Evolutionary conservation across 2,113 vertebrate genomes (phyloP).

Genomic region (Drymodes brunneopygia): DNA sequence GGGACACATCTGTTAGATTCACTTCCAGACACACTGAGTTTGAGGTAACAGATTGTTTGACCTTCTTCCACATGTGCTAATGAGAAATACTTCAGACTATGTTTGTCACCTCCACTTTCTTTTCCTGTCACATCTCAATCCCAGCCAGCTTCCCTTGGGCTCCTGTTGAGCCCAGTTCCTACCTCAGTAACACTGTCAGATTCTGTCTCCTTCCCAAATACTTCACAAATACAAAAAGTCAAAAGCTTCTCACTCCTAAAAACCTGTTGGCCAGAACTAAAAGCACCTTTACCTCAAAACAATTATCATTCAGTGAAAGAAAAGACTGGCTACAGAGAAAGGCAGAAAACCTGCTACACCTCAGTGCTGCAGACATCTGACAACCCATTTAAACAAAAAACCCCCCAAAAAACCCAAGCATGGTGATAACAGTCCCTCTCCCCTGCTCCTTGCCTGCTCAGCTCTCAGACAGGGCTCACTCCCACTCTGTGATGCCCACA

Average conservation of each 20-base stretch:
- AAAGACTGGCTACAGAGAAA: background rate
- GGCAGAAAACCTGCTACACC: background rate
- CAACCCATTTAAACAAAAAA: background rate
- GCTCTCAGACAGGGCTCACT: fast-evolving
- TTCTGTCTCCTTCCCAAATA: background rate
- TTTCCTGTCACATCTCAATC: background rate
- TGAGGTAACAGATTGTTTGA: background rate
- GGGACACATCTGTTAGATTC: background rate
- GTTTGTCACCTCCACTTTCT: background rate
- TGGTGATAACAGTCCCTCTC: fast-evolving
- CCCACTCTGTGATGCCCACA: background rate
- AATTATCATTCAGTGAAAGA: background rate
- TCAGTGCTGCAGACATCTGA: background rate
- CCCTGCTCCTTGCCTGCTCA: background rate
- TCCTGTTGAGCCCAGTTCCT: background rate
- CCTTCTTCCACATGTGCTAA: background rate
- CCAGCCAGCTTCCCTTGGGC: background rate
- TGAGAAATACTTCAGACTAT: background rate
- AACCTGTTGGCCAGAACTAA: background rate
- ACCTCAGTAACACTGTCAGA: background rate
- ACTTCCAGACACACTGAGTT: background rate
- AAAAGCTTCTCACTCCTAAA: background rate
- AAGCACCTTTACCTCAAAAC: background rate
- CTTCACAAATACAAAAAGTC: background rate
- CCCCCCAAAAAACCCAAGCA: background rate